A percentile compares a stretch with the other conserved stretches of the same genome.
Evolutionary conservation across 2,113 vertebrate species (phyloP).

Genomic region (Oxyura jamaicensis): DNA sequence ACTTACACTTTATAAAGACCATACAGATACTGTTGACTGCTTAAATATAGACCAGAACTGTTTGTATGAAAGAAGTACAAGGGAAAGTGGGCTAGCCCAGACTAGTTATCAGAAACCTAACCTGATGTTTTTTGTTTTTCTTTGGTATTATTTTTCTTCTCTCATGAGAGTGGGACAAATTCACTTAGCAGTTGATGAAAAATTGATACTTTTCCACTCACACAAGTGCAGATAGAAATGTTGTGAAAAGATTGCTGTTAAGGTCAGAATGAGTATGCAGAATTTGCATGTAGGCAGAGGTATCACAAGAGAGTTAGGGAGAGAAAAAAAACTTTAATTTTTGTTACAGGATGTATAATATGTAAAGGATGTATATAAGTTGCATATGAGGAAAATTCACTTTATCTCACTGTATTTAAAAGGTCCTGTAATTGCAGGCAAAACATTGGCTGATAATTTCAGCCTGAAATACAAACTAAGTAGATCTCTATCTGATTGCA

Average conservation of each 20-base stretch:
- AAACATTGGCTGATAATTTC: neutral
- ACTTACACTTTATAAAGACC: neutral
- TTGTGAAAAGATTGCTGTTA: neutral
- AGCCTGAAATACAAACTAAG: neutral
- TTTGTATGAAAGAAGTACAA: neutral
- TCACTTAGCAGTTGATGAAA: neutral
- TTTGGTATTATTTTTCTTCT: neutral
- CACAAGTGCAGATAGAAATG: neutral
- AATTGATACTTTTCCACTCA: neutral
- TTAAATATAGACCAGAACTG: neutral
- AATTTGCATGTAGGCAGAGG: neutral
- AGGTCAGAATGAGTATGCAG: neutral
- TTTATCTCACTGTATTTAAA: neutral
- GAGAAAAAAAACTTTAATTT: neutral
- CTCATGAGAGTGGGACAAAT: neutral
- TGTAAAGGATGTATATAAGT: accelerated
- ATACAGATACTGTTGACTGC: neutral
- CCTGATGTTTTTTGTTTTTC: neutral
- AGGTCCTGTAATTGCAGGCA: neutral
- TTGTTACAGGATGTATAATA: neutral
- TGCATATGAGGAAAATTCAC: neutral
- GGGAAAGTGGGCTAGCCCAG: neutral
- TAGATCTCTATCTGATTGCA: neutral
- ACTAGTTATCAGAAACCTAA: neutral
- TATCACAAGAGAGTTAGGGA: neutral